Conservation (phyloP, 2,888 invertebrate genomes). For the Lithophane leautieri region DNA sequence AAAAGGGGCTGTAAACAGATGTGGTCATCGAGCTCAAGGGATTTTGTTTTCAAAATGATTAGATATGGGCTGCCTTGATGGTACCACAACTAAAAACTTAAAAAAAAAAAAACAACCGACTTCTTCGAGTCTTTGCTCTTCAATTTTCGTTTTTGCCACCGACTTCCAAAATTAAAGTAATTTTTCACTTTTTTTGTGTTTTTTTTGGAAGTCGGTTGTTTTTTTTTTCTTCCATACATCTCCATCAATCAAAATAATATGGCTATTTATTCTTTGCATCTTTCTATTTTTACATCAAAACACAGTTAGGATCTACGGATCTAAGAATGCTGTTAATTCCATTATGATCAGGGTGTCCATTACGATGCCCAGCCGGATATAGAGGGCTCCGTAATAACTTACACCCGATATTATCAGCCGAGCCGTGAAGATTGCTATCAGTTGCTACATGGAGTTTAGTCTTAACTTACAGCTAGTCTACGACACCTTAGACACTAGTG, state of each 20-base stretch:
- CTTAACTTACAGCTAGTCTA: conserved; percentile 30
- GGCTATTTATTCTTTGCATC: no score
- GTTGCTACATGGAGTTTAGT: conserved; percentile 39
- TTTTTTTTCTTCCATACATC: background rate
- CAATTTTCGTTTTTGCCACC: no score
- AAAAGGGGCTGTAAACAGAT: no score
- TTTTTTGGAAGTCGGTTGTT: no score
- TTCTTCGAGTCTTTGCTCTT: no score
- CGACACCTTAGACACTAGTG: conserved; percentile 23
- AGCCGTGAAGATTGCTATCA: conserved; percentile 62
- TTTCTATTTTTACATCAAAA: background rate
- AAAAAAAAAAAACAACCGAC: no score
- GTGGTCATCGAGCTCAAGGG: no score
- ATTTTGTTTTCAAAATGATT: no score
- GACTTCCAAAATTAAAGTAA: no score
- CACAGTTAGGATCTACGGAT: conserved; percentile 13
- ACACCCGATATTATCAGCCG: conserved; percentile 53
- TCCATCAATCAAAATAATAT: background rate
- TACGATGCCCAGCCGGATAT: conserved; percentile 51
- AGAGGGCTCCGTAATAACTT: conserved; percentile 41
- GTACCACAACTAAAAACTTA: no score
- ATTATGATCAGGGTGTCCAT: conserved; percentile 53
- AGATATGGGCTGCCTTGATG: no score
- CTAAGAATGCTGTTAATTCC: conserved; percentile 48
- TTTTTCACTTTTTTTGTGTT: no score